Evolutionary conservation across 2,113 vertebrate species (phyloP), one percentile per base, ranked within the genome.

Genomic region (Protobothrops mucrosquamatus): DNA sequence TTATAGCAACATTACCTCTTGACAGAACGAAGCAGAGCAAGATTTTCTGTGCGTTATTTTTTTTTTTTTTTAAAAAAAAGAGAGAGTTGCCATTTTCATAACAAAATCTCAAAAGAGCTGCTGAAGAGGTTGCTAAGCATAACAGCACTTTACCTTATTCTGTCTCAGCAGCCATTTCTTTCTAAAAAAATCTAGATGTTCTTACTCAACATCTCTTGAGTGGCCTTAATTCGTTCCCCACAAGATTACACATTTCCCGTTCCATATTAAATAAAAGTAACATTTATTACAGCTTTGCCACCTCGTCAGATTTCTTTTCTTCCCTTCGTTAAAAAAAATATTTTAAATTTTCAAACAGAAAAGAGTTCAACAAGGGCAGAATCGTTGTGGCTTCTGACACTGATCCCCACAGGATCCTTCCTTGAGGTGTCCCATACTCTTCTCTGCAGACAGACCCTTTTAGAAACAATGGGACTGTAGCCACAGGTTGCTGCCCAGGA

Each of bases 201-300:
- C 51, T 12, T 87, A 43, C 46, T 69, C 34, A 92, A 89, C 14
- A 89, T 26, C 52, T 87, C 74, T 56, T 56, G 18, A 95, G 20
- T 86, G 59, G 43, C 34, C 89, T 92, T 94, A 92, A 96, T 95
- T 95, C 87, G 86, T 89, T 96, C 96, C 92, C 88, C 92, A 92
- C 92, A 93, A 55, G 92, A 94, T 91, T 91, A 91, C 92, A 94
- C 20, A n/a, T 56, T 91, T 94, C 87, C 89, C 85, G 88, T 24
- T 94, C 52, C 52, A 94, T 95, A 94, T 90, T 22, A 94, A 94
- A 89, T 43, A 85, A 5, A 22, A 94, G 89, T n/a, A 85, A 14
- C 10, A 51, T 85, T 39, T 48, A 56, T 48, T 34, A 23, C 15
- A 29, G 43, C 46, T 22, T 52, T 24, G 3, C 15, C 26, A 59